phyloP scores from a whole-genome alignment of 2,113 vertebrate species.

The Lamprotornis superbus region DNA sequence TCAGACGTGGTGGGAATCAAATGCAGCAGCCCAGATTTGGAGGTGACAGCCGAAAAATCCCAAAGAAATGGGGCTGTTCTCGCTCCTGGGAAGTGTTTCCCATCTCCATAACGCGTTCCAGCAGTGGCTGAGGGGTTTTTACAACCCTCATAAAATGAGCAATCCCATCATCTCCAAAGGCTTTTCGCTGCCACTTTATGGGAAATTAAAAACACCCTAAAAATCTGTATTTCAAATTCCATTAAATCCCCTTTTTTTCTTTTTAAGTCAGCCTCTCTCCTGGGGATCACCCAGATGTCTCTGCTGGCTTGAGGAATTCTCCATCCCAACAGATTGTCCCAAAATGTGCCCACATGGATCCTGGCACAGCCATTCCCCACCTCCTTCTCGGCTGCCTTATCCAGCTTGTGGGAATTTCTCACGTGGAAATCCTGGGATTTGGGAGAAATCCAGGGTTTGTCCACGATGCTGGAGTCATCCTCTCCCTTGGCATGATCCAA shows the following conservation, averaged over 20 bases:
- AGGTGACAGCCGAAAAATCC: neutral
- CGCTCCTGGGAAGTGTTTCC: neutral
- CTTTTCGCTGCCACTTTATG: conserved; percentile 29
- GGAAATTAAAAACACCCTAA: conserved; percentile 7
- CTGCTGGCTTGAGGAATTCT: neutral
- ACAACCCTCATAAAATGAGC: neutral
- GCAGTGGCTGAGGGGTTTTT: conserved; percentile 2
- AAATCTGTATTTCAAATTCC: neutral
- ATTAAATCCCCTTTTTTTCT: neutral
- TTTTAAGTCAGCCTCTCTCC: neutral
- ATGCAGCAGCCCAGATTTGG: neutral
- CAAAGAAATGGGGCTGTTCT: neutral
- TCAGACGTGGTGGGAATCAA: neutral
- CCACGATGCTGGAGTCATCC: neutral
- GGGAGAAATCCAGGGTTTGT: neutral
- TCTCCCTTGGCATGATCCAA: neutral
- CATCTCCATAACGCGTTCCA: neutral
- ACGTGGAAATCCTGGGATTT: neutral
- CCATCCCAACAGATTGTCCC: neutral
- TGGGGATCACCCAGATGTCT: neutral
- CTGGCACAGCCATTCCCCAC: neutral
- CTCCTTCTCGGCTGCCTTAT: neutral
- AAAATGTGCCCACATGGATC: neutral
- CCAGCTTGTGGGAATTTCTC: neutral
- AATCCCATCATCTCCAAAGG: conserved; percentile 2